Evolutionary conservation across 2,888 invertebrate species (phyloP), one percentile per base, ranked within the genome.

Genomic region (Acleris laterana): DNA sequence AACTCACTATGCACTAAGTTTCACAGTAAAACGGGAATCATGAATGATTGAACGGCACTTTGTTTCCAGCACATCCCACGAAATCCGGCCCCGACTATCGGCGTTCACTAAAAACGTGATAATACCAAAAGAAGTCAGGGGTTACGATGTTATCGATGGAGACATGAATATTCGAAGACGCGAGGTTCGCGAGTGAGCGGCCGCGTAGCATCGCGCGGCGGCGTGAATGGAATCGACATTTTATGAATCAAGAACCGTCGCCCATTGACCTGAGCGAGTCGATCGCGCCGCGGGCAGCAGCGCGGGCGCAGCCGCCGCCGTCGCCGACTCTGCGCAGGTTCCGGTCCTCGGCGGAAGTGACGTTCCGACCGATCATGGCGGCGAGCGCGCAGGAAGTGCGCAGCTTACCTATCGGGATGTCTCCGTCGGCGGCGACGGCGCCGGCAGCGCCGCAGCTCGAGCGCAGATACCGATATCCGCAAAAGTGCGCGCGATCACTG

Each of bases 161-260:
- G 90, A 90, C 91, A 93, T 91, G 92, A 89, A 92, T 91, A 91
- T 92, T 89, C 89, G 89, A 89, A 90, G 91, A 89, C 88, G 91
- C 90, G 89, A 90, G 91, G 91, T 90, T 92, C 92, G 90, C 90
- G 91, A 92, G 90, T 90, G 92, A 90, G 77, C 90, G 90, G 87
- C 83, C 87, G 79, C 79, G 87, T 81, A 87, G 87, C 91, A 88
- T 82, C 88, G 88, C 83, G 81, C 83, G 83, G 87, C 87, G 87
- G 86, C 90, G 90, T 90, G 88, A 92, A 91, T 91, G 92, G 92
- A 85, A 78, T 90, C 90, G 92, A 93, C 89, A 90, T 92, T 92
- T 91, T 90, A 92, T 93, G 92, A 93, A 93, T 93, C 86, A 87
- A 88, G 87, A 84, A 85, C 87, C 88, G 84, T 83, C 86, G 87